phyloP scores from a whole-genome alignment of 2,797 vertebrate species.

The Girardinus metallicus region DNA sequence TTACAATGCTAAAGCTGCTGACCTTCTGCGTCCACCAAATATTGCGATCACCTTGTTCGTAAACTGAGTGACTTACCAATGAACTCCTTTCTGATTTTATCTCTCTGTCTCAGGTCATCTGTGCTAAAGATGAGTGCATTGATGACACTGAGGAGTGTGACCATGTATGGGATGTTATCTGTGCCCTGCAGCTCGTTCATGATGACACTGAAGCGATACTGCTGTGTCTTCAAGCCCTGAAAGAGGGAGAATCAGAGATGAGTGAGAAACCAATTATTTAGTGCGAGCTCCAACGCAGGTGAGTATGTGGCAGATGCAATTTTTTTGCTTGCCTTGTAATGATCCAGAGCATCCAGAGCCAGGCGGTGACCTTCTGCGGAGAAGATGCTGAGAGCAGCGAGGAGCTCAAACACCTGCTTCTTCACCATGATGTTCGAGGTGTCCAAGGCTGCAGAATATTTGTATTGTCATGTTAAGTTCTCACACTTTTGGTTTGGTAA shows the following conservation, averaged over 20 bases:
- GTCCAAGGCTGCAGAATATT: constrained; percentile 87
- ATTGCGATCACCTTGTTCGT: constrained; percentile 25
- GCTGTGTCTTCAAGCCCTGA: constrained; percentile 91
- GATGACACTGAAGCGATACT: constrained; percentile 96
- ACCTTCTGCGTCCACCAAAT: constrained; percentile 39
- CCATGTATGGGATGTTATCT: constrained; percentile 93
- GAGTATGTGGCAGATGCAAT: background rate
- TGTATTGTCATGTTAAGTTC: constrained; percentile 1
- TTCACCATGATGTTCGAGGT: constrained; percentile 98
- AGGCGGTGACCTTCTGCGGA: constrained; percentile 89
- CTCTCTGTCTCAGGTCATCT: constrained; percentile 87
- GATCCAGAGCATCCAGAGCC: constrained; percentile 93
- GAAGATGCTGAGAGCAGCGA: constrained; percentile 95
- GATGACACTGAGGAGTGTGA: constrained; percentile 93
- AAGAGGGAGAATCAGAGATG: constrained; percentile 22
- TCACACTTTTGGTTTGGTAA: background rate
- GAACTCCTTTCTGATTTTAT: constrained; percentile 93
- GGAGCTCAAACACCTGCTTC: constrained; percentile 97
- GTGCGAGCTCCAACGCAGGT: background rate
- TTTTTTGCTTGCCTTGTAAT: constrained; percentile 91
- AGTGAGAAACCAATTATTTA: background rate
- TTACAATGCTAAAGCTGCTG: constrained; percentile 44
- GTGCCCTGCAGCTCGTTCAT: constrained; percentile 91
- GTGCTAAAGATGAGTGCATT: constrained; percentile 93
- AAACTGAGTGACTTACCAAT: constrained; percentile 82